Evolutionary conservation across 1,140 invertebrate genomes (phyloP).

Genomic region (Ceratina australensis): DNA sequence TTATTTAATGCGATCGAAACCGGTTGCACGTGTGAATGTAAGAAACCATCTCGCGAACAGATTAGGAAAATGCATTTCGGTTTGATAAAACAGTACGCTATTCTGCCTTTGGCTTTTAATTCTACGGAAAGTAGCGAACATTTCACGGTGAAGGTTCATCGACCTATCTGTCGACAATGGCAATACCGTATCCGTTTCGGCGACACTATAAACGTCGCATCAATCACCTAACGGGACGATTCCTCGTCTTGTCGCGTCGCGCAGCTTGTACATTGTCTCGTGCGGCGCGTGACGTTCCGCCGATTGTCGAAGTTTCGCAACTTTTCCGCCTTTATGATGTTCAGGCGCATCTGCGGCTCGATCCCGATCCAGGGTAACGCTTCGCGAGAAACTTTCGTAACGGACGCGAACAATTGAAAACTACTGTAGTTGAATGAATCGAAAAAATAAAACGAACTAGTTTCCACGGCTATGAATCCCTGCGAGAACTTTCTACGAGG

Average conservation of each 20-base stretch:
- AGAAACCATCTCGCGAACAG: no score
- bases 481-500: background rate
- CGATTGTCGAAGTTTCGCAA: background rate
- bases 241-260: slow-evolving; percentile 1
- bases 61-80: no score
- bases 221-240: background rate
- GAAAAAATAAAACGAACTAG: background rate
- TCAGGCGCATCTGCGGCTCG: background rate
- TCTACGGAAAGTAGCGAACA: no score
- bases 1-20: no score
- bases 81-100: no score
- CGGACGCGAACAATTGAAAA: background rate
- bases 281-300: background rate
- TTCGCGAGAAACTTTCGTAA: background rate
- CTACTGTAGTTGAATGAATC: background rate
- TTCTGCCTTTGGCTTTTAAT: no score
- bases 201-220: slow-evolving; percentile 12
- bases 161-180: no score
- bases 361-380: background rate
- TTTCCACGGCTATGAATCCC: background rate
- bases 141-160: no score
- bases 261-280: background rate
- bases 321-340: background rate
- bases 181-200: background rate
- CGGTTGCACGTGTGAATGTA: no score